Evolutionary conservation across 2,888 invertebrate genomes (phyloP).

Genomic region (Seira sanloemensis): DNA sequence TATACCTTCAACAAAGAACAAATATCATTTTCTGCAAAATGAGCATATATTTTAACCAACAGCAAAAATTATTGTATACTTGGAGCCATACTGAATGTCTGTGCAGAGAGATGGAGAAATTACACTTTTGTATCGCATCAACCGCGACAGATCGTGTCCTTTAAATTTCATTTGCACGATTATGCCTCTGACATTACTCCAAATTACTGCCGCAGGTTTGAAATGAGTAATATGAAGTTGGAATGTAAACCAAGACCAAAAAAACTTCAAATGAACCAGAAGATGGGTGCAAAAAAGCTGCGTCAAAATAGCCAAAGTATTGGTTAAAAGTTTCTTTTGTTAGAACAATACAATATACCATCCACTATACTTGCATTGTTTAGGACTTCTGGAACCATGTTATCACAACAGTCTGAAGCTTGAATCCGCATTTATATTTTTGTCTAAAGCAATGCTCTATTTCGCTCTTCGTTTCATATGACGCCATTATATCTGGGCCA

Average conservation of each 20-base stretch:
- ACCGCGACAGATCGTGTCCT: constrained; percentile 34
- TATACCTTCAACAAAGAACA: not conserved
- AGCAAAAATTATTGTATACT: not conserved
- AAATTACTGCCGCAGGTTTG: not conserved
- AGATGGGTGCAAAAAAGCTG: not conserved
- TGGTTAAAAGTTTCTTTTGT: not conserved
- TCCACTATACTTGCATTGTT: too few relatives aligned
- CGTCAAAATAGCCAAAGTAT: not conserved
- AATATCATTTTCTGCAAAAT: not conserved
- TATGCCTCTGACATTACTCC: not conserved
- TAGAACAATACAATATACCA: too few relatives aligned
- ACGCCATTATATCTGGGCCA: constrained; percentile 47
- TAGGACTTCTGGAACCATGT: too few relatives aligned
- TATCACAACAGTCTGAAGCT: too few relatives aligned
- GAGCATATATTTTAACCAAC: not conserved
- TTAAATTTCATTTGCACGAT: constrained; percentile 41
- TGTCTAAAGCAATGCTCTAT: not conserved
- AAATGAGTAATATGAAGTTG: not conserved
- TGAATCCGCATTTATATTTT: too few relatives aligned
- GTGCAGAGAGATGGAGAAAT: too few relatives aligned
- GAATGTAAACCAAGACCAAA: too few relatives aligned
- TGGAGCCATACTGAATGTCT: not conserved
- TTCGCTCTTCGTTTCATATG: constrained; percentile 9
- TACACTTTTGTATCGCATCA: not conserved
- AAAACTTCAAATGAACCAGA: not conserved